Conservation (phyloP, 2,113 vertebrate genomes). For the Gymnorhina tibicen region DNA sequence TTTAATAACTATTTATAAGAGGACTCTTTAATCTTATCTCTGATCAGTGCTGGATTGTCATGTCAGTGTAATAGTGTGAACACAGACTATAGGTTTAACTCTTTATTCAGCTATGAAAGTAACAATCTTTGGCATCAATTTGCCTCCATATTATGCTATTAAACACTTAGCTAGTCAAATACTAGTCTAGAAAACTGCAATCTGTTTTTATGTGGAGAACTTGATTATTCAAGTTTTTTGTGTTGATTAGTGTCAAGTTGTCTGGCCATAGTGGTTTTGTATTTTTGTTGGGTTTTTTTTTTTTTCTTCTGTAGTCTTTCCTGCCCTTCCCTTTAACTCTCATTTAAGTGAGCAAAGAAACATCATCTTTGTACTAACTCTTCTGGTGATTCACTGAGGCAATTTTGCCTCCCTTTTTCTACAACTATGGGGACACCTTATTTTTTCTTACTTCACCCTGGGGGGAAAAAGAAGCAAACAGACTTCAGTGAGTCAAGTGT, state of each 20-base stretch:
- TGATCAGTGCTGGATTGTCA: constrained; percentile 40
- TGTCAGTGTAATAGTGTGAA: constrained; percentile 30
- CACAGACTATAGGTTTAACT: constrained; percentile 5
- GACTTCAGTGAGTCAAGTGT: neutral
- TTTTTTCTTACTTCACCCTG: constrained; percentile 34
- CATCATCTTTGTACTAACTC: constrained; percentile 43
- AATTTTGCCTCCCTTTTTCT: constrained; percentile 53
- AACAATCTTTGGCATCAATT: constrained; percentile 4
- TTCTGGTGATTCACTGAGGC: constrained; percentile 43
- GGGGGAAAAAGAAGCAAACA: neutral
- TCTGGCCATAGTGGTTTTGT: neutral
- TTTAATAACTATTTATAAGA: constrained; percentile 41
- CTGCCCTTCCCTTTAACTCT: neutral
- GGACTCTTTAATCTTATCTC: constrained; percentile 5
- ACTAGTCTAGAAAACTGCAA: constrained; percentile 36
- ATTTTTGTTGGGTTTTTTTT: neutral
- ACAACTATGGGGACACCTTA: constrained; percentile 25
- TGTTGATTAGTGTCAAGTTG: constrained; percentile 17
- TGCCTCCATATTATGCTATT: constrained; percentile 25
- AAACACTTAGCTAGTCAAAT: constrained; percentile 27
- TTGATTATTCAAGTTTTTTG: constrained; percentile 24
- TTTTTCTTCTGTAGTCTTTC: neutral
- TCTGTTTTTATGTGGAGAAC: constrained; percentile 4
- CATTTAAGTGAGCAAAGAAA: neutral
- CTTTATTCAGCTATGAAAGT: constrained; percentile 29